phyloP scores from a whole-genome alignment of 1,140 invertebrate genomes.

The Macrotrachela quadricornifera region DNA sequence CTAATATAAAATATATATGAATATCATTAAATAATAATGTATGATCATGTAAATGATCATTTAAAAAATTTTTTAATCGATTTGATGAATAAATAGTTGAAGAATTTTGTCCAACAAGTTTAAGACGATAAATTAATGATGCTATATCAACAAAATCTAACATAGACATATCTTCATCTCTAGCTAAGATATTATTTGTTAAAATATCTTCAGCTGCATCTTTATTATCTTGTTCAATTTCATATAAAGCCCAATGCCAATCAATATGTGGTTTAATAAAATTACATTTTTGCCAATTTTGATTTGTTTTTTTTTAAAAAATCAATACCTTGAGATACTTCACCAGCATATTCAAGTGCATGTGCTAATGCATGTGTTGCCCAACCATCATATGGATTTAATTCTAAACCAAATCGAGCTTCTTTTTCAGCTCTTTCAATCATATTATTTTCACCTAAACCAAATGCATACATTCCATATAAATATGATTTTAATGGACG shows the following conservation, averaged over 20 bases:
- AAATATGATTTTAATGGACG: slow-evolving; percentile 35
- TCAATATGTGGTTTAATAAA: slow-evolving; percentile 38
- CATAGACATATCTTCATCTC: slow-evolving; percentile 12
- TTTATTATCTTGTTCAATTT: slow-evolving; percentile 32
- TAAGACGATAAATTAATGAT: slow-evolving; percentile 33
- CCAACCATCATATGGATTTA: slow-evolving; percentile 35
- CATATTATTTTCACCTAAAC: slow-evolving; percentile 34
- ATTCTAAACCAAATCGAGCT: slow-evolving; percentile 28
- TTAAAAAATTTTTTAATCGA: slow-evolving; percentile 20
- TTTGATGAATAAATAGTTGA: slow-evolving; percentile 25
- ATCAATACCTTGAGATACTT: slow-evolving; percentile 30
- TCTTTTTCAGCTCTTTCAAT: slow-evolving; percentile 32
- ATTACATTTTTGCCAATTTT: slow-evolving; percentile 33
- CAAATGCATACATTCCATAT: slow-evolving; percentile 39
- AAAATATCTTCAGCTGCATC: slow-evolving; percentile 13
- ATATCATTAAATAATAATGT: slow-evolving; percentile 38
- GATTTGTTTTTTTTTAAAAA: slow-evolving; percentile 32
- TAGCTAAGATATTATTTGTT: neutral
- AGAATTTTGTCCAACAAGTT: slow-evolving; percentile 29
- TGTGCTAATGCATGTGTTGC: slow-evolving; percentile 38
- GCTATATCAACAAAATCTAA: slow-evolving; percentile 36
- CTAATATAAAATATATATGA: slow-evolving; percentile 27
- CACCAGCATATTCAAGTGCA: slow-evolving; percentile 36
- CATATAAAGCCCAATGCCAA: slow-evolving; percentile 37
- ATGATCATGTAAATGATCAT: slow-evolving; percentile 33